A percentile compares a stretch with the other conserved stretches of the same genome.
Evolutionary conservation across 2,113 vertebrate genomes (phyloP).

Genomic region (Colaptes auratus): DNA sequence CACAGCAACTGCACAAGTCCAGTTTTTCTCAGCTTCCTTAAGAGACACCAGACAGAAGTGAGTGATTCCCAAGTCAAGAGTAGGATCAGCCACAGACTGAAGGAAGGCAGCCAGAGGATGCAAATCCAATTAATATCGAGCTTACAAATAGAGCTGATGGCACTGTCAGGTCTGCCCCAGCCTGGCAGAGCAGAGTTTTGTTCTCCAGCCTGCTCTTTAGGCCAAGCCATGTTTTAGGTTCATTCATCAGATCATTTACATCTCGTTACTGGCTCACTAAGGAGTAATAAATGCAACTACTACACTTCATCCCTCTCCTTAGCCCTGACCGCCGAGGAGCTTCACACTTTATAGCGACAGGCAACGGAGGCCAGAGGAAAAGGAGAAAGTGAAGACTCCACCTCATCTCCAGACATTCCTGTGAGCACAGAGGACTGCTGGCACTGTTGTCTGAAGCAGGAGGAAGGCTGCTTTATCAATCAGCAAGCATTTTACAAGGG

Average conservation of each 20-base stretch:
- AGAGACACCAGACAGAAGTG: not conserved
- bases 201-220: not conserved
- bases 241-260: conserved; percentile 36
- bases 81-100: not conserved
- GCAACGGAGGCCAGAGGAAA: not conserved
- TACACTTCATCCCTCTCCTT: conserved; percentile 29
- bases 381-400: not conserved
- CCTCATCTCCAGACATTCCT: not conserved
- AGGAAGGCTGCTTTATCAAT: conserved; percentile 8
- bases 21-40: not conserved
- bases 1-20: not conserved
- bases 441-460: not conserved
- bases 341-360: not conserved
- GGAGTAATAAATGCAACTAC: conserved; percentile 24
- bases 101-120: conserved; percentile 15
- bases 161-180: not conserved
- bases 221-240: not conserved
- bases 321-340: not conserved
- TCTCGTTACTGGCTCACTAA: conserved; percentile 36
- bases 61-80: not conserved
- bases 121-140: conserved; percentile 44
- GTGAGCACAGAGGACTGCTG: not conserved
- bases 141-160: conserved; percentile 31
- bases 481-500: conserved; percentile 50
- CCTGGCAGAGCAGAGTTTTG: conserved; percentile 7